These are phyloP conservation scores for Odontocolon sp. DNA, from an alignment of 2,888 invertebrate species.

Conservation along the genomic window DNA sequence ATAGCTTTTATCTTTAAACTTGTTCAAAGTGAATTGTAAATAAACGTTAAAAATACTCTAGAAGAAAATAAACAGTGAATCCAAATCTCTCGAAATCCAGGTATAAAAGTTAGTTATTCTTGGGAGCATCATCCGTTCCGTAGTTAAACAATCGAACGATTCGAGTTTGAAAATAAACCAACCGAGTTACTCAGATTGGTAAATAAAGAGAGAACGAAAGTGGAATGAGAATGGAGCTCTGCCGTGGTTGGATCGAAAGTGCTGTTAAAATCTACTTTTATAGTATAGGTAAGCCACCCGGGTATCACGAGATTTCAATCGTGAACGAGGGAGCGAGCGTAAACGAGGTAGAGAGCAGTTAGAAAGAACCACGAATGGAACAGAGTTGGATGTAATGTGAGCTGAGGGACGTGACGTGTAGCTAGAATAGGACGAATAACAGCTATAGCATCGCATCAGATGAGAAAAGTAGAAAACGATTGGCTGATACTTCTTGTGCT, in stretches of 20 bases:
- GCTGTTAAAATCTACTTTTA: conserved; percentile 7
- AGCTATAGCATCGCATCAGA: neutral
- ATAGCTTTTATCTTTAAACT: no score
- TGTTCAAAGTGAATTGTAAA: no score
- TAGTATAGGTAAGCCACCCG: neutral
- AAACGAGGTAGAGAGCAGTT: neutral
- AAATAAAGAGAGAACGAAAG: neutral
- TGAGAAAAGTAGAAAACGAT: conserved; percentile 7
- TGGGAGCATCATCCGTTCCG: neutral
- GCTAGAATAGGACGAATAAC: neutral
- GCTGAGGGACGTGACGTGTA: neutral
- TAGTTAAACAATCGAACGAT: neutral
- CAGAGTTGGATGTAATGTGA: neutral
- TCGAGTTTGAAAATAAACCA: neutral
- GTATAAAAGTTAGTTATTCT: neutral
- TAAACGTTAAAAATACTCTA: neutral
- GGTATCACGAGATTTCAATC: conserved; percentile 12
- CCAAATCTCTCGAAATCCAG: neutral
- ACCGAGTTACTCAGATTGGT: neutral
- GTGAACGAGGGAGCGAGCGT: neutral
- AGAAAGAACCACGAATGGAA: neutral
- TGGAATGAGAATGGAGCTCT: conserved; percentile 17
- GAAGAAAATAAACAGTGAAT: neutral
- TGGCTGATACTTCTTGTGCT: conserved; percentile 15
- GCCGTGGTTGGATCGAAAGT: neutral